Evolutionary conservation across 2,113 vertebrate species (phyloP).

Genomic region (Seriola rivoliana): DNA sequence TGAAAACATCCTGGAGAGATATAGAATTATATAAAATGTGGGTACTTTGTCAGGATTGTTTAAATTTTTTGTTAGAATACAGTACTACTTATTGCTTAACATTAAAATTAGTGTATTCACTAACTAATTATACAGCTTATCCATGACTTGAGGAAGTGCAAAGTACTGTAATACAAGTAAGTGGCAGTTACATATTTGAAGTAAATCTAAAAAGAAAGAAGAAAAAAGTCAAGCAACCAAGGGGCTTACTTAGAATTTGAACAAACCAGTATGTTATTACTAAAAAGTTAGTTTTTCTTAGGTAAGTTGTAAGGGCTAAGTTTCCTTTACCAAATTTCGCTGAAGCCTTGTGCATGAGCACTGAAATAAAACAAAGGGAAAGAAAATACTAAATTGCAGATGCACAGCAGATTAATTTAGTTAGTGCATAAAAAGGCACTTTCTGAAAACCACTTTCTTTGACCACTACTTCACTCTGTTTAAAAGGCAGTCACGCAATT

Average conservation of each 20-base stretch:
- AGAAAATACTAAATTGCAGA: slow-evolving; percentile 47
- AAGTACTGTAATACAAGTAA: slow-evolving; percentile 42
- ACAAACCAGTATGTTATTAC: slow-evolving; percentile 34
- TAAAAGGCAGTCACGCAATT: slow-evolving; percentile 51
- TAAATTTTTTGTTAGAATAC: background rate
- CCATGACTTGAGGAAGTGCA: slow-evolving; percentile 40
- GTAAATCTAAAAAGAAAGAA: slow-evolving; percentile 1
- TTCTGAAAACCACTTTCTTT: slow-evolving; percentile 47
- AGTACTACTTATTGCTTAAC: slow-evolving; percentile 4
- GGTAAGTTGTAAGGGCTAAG: background rate
- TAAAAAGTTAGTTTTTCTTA: slow-evolving; percentile 52
- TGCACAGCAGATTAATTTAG: slow-evolving; percentile 51
- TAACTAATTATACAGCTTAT: slow-evolving; percentile 35
- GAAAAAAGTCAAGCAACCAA: slow-evolving; percentile 13
- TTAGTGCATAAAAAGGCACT: slow-evolving; percentile 73
- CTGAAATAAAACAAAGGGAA: slow-evolving; percentile 29
- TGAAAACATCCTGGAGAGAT: background rate
- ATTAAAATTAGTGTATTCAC: slow-evolving; percentile 24
- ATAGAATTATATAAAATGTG: slow-evolving; percentile 5
- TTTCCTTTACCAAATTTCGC: slow-evolving; percentile 19
- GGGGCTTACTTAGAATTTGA: background rate
- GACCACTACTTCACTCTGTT: slow-evolving; percentile 40
- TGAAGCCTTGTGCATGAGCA: slow-evolving; percentile 7
- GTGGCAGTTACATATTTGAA: slow-evolving; percentile 47
- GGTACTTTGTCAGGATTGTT: background rate